Evolutionary conservation across 2,888 invertebrate species (phyloP).

Genomic region (Ctena decussata): DNA sequence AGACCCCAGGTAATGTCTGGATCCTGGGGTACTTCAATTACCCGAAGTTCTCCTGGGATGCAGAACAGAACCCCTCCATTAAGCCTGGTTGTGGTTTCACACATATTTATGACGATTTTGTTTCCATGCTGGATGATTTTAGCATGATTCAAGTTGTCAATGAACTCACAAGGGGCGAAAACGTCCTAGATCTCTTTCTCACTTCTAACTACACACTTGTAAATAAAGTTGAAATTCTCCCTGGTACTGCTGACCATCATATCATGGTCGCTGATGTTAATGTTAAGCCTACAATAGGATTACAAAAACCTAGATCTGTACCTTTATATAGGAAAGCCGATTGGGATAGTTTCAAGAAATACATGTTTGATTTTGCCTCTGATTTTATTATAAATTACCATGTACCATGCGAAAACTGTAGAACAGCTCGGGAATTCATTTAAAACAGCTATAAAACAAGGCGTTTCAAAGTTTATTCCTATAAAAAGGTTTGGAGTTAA

Average conservation of each 20-base stretch:
- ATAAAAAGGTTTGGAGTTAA: conserved; percentile 10
- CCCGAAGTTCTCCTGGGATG: conserved; percentile 24
- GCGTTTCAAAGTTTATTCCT: conserved; percentile 29
- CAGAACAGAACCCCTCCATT: not conserved
- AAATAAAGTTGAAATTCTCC: not conserved
- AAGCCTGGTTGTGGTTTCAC: conserved; percentile 2
- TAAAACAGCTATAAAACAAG: not conserved
- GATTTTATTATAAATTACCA: not conserved
- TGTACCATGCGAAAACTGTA: no score
- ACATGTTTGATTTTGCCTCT: not conserved
- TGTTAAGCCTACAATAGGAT: not conserved
- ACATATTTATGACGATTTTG: conserved; percentile 10
- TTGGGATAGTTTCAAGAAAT: conserved; percentile 10
- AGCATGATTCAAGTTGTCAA: conserved; percentile 20
- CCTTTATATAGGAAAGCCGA: conserved; percentile 8
- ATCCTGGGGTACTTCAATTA: conserved; percentile 21
- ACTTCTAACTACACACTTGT: conserved; percentile 23
- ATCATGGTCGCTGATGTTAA: conserved; percentile 3
- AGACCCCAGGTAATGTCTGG: conserved; percentile 25
- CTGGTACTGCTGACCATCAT: conserved; percentile 28
- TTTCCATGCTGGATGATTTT: conserved; percentile 21
- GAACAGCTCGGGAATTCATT: conserved; percentile 6
- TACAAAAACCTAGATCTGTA: not conserved
- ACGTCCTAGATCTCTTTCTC: conserved; percentile 29
- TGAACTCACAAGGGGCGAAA: conserved; percentile 16